These are phyloP conservation scores for Tricholauxania praeusta DNA, from an alignment of 2,888 invertebrate species.

Conservation along the genomic window DNA sequence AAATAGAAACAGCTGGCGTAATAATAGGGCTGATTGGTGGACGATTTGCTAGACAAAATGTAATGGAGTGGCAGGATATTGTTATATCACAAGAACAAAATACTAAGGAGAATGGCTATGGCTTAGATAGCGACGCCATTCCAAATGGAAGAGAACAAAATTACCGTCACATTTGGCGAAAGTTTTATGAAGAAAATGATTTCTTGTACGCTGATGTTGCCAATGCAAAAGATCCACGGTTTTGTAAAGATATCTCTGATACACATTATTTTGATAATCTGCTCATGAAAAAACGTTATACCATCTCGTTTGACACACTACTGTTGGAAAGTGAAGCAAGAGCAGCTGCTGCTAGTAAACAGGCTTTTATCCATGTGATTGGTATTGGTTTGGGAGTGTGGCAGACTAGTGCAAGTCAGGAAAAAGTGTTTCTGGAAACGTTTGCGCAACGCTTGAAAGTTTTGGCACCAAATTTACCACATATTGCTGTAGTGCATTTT, in stretches of 20 bases:
- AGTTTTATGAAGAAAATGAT: slow-evolving; percentile 53
- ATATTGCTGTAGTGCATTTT: slow-evolving; percentile 74
- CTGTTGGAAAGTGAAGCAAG: slow-evolving; percentile 73
- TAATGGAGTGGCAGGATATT: slow-evolving; percentile 68
- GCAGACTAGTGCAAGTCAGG: slow-evolving; percentile 72
- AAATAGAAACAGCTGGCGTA: slow-evolving; percentile 67
- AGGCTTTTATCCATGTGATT: slow-evolving; percentile 73
- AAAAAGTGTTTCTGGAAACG: slow-evolving; percentile 72
- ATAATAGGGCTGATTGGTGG: slow-evolving; percentile 64
- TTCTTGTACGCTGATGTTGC: slow-evolving; percentile 42
- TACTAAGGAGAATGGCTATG: slow-evolving; percentile 67
- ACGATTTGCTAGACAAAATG: slow-evolving; percentile 60
- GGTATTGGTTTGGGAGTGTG: slow-evolving; percentile 76
- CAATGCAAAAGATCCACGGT: slow-evolving; percentile 43
- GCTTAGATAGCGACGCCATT: slow-evolving; percentile 36
- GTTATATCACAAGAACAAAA: slow-evolving; percentile 65
- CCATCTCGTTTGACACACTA: slow-evolving; percentile 71
- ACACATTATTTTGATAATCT: slow-evolving; percentile 52
- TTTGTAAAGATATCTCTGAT: slow-evolving; percentile 22
- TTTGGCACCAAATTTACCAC: slow-evolving; percentile 67
- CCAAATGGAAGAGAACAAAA: background rate
- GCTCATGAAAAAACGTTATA: slow-evolving; percentile 62
- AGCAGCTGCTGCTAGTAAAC: slow-evolving; percentile 68
- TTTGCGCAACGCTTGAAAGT: slow-evolving; percentile 72
- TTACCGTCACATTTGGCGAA: slow-evolving; percentile 52